Evolutionary conservation across 2,797 vertebrate genomes (phyloP), one percentile per base, ranked within the genome.

Genomic region (Pipistrellus kuhlii): DNA sequence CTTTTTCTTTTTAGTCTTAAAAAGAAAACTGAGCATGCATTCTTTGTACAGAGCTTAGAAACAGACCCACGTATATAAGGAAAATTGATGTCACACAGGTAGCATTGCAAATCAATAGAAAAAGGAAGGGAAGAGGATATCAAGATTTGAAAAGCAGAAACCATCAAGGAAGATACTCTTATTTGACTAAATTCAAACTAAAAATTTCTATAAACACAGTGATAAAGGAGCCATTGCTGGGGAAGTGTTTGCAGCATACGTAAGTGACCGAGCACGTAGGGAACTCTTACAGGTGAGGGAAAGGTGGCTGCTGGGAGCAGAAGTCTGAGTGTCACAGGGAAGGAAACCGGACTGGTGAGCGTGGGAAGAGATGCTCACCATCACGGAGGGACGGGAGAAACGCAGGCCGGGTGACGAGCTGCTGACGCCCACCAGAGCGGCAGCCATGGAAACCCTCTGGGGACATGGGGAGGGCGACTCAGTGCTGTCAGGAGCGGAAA

Each of bases 21-120:
- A 25, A 55, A 55, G 8, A 76, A 17, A 21, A 35, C 11, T 59
- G 6, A 6, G 93, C 25, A 21, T 81, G 64, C 4, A 41, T 32
- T 84, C 14, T 75, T 81, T 85, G 14, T 55, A 77, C 53, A 82
- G 53, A 85, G 51, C 46, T 75, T 84, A 77, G 82, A 92, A 73
- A 62, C 15, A 90, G 57, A 83, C 27, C 66, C 30, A 76, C 30
- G 21, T n/a, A 48, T 32, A 18, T 59, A 77, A 90, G 30, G 48
- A 21, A 81, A 48, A 15, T 71, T 62, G 41, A 8, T 68, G 0
- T 82, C 5, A 82, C 30, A 12, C 46, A 21, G 48, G 38, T 55
- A 30, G 59, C 27, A 30, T 30, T 62, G 27, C 5, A 62, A 62
- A 62, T 30, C 59, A 62, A 6, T 30, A 62, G 57, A 53, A 57